A percentile compares a stretch with the other conserved stretches of the same genome.
phyloP scores from a whole-genome alignment of 2,113 vertebrate species.

The Corythaeola cristata region DNA sequence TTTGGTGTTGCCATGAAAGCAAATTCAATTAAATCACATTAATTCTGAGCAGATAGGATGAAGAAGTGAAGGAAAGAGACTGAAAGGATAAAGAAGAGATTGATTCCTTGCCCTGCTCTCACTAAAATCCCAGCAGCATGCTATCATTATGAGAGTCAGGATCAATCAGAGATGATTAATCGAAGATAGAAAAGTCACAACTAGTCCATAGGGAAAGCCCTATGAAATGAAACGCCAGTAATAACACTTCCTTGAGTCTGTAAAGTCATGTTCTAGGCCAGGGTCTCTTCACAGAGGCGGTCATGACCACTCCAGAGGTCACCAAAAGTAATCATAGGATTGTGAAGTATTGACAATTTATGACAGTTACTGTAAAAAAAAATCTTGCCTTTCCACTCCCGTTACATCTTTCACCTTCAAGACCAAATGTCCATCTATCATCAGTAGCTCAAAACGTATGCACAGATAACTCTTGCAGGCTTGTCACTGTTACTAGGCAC shows the following conservation, averaged over 20 bases:
- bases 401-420: neutral
- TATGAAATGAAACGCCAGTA: neutral
- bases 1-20: neutral
- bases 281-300: neutral
- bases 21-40: neutral
- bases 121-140: neutral
- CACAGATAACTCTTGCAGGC: neutral
- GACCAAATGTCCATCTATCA: neutral
- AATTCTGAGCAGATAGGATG: neutral
- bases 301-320: neutral
- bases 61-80: neutral
- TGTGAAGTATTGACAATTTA: neutral
- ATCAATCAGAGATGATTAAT: neutral
- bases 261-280: neutral
- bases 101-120: neutral
- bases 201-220: neutral
- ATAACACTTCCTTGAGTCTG: neutral
- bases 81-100: neutral
- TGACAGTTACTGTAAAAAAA: neutral
- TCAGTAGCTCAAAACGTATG: neutral
- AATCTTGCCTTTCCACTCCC: neutral
- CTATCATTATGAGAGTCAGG: neutral
- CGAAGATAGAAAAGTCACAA: neutral
- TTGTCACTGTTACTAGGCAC: neutral
- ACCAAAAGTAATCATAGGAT: neutral